A percentile compares a stretch with the other conserved stretches of the same genome.
Conservation (phyloP, 2,888 invertebrate genomes). For the Conops quadrifasciatus region DNA sequence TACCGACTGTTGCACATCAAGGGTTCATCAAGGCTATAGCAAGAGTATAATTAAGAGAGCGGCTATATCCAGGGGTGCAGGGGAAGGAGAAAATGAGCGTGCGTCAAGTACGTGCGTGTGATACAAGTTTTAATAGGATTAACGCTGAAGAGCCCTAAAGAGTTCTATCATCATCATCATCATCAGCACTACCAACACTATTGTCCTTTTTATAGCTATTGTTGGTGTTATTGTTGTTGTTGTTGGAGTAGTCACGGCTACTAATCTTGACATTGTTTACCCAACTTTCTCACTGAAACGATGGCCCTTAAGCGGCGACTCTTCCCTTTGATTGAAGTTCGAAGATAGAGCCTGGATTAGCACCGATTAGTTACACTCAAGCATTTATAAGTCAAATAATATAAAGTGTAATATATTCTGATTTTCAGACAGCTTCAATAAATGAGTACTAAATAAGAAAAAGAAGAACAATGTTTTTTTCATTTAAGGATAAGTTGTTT, state of each 20-base stretch:
- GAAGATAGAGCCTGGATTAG: conserved; percentile 35
- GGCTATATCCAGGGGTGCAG: conserved; percentile 8
- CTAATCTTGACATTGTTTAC: conserved; percentile 54
- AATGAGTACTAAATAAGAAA: too few relatives aligned
- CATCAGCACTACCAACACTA: conserved; percentile 15
- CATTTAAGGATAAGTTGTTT: too few relatives aligned
- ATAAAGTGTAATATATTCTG: neutral
- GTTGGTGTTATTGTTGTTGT: conserved; percentile 18
- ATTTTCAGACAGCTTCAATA: neutral
- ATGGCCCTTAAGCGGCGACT: conserved; percentile 48
- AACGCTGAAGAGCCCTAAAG: conserved; percentile 62
- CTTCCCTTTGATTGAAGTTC: conserved; percentile 6
- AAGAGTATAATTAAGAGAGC: too few relatives aligned
- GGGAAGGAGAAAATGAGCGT: conserved; percentile 40
- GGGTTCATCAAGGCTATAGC: too few relatives aligned
- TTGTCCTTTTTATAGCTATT: neutral
- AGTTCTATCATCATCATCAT: conserved; percentile 43
- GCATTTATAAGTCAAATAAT: conserved; percentile 40
- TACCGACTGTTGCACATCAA: conserved; percentile 8
- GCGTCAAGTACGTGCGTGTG: conserved; percentile 18
- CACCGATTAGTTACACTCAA: conserved; percentile 49
- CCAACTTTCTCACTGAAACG: conserved; percentile 57
- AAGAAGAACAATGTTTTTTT: too few relatives aligned
- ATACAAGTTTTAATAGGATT: conserved; percentile 62
- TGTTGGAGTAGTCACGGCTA: conserved; percentile 21